Evolutionary conservation across 2,888 invertebrate species (phyloP).

Genomic region (Drosophila sordidula): DNA sequence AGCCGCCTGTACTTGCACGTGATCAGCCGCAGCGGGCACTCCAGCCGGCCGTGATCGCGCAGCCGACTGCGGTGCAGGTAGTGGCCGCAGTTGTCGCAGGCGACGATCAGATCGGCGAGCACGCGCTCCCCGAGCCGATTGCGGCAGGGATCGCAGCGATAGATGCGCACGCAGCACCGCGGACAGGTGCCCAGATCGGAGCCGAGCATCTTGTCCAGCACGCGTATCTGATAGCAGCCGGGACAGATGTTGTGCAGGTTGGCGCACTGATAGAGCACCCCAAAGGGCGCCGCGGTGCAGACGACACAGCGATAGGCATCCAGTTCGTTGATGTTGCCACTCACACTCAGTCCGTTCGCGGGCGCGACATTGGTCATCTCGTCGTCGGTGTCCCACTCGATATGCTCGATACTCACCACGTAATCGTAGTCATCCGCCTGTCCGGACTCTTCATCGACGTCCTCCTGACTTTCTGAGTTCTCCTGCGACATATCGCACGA

Average conservation of each 20-base stretch:
- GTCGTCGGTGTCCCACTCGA: conserved; percentile 14
- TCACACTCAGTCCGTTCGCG: background rate
- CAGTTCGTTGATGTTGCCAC: background rate
- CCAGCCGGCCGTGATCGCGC: background rate
- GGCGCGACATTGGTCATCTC: conserved; percentile 35
- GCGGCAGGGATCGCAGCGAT: conserved; percentile 27
- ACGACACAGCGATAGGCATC: conserved; percentile 21
- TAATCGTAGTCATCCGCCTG: too few relatives aligned
- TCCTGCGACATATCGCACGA: background rate
- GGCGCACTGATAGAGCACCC: conserved; percentile 27
- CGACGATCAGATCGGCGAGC: conserved; percentile 1
- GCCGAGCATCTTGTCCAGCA: conserved; percentile 43
- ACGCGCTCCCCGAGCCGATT: conserved; percentile 6
- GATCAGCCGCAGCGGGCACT: conserved; percentile 13
- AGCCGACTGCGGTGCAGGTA: conserved; percentile 14
- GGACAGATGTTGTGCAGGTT: conserved; percentile 41
- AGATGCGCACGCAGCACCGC: conserved; percentile 33
- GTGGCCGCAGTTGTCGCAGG: conserved; percentile 24
- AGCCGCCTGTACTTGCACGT: conserved; percentile 40
- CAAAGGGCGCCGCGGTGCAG: conserved; percentile 29
- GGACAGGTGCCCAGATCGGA: conserved; percentile 43
- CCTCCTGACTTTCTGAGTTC: too few relatives aligned
- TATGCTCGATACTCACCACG: background rate
- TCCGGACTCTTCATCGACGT: background rate
- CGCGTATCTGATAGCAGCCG: conserved; percentile 50